These are phyloP conservation scores for Bursaphelenchus mucronatus DNA, from an alignment of 1,140 invertebrate genomes.

Conservation along the genomic window DNA sequence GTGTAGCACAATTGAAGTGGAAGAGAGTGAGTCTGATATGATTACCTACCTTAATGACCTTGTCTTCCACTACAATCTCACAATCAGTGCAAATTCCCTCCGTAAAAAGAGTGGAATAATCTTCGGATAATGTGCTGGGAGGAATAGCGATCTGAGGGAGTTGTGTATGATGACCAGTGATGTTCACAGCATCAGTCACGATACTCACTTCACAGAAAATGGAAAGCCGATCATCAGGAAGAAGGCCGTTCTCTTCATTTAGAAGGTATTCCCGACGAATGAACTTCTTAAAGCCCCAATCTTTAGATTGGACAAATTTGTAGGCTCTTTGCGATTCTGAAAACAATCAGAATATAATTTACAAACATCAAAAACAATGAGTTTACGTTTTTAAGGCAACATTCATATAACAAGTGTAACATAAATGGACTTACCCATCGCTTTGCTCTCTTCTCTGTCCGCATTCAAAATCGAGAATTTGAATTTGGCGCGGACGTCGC, in stretches of 20 bases:
- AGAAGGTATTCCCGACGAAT: constrained; percentile 93
- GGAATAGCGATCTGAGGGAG: constrained; percentile 57
- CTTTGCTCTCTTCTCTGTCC: constrained; percentile 90
- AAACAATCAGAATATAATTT: constrained; percentile 48
- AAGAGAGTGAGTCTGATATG: neutral
- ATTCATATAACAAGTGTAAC: constrained; percentile 2
- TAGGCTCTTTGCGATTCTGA: constrained; percentile 84
- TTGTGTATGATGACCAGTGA: constrained; percentile 62
- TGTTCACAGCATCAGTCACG: constrained; percentile 45
- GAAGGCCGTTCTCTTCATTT: constrained; percentile 92
- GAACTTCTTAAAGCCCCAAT: constrained; percentile 99
- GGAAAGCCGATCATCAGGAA: constrained; percentile 96
- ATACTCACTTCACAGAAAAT: constrained; percentile 86
- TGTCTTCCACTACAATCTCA: constrained; percentile 74
- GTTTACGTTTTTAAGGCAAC: neutral
- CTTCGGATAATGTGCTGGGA: constrained; percentile 67
- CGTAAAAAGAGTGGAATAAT: constrained; percentile 86
- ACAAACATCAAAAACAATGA: constrained; percentile 22
- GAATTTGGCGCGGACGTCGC: constrained; percentile 98
- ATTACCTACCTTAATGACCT: constrained; percentile 38
- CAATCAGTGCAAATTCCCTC: constrained; percentile 94
- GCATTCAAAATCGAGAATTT: constrained; percentile 99
- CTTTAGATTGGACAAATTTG: constrained; percentile 97
- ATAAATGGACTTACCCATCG: constrained; percentile 74
- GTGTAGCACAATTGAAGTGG: neutral